A percentile compares a stretch with the other conserved stretches of the same genome.
phyloP scores from a whole-genome alignment of 92 coral and sea anemone species.

The Heteractis magnifica region DNA sequence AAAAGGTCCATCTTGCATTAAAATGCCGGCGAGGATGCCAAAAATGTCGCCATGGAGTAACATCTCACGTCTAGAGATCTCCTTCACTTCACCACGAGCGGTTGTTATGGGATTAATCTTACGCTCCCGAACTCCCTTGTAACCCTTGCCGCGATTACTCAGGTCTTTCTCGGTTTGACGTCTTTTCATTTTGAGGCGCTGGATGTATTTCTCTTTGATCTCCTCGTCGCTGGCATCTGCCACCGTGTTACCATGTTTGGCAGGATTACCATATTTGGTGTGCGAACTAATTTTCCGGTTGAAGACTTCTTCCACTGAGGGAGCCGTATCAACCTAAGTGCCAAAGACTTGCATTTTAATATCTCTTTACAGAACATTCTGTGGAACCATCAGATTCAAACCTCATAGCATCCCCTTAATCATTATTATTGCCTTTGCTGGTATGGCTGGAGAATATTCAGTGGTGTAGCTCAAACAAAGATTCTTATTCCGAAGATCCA shows the following conservation, averaged over 20 bases:
- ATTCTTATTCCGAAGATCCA: background rate
- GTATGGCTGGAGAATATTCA: no score
- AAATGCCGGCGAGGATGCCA: constrained; percentile 92
- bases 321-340: constrained; percentile 68
- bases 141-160: constrained; percentile 74
- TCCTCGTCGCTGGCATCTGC: constrained; percentile 48
- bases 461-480: no score
- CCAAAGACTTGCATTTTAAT: background rate
- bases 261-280: constrained; percentile 28
- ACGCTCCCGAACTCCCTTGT: constrained; percentile 75
- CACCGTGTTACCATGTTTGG: constrained; percentile 7
- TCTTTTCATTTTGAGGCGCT: constrained; percentile 75
- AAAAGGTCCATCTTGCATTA: constrained; percentile 98
- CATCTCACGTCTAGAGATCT: constrained; percentile 86
- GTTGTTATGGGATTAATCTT: constrained; percentile 82
- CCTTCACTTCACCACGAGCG: constrained; percentile 84
- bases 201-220: constrained; percentile 86
- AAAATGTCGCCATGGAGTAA: constrained; percentile 92
- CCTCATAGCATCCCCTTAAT: no score
- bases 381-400: no score
- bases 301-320: constrained; percentile 57
- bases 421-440: no score
- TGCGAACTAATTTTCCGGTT: constrained; percentile 79
- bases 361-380: background rate
- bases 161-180: constrained; percentile 72